phyloP scores from a whole-genome alignment of 2,113 vertebrate genomes.

The Limanda limanda region DNA sequence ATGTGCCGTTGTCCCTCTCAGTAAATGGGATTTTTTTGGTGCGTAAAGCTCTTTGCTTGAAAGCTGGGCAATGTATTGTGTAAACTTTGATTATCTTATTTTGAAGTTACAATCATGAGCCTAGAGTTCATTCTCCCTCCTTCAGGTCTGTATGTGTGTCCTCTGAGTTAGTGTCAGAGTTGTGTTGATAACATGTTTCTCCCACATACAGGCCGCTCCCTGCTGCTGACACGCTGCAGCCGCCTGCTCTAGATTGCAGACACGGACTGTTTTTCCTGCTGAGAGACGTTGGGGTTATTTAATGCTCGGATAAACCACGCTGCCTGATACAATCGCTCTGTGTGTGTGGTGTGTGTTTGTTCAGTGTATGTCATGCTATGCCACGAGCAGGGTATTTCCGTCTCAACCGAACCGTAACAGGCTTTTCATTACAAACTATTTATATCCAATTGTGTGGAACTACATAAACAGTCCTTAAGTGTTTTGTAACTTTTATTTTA shows the following conservation, averaged over 20 bases:
- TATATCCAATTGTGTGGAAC: constrained; percentile 72
- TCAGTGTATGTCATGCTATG: constrained; percentile 27
- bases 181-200: constrained; percentile 23
- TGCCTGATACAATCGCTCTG: constrained; percentile 60
- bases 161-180: not conserved
- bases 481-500: constrained; percentile 43
- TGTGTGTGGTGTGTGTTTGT: constrained; percentile 45
- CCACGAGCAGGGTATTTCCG: constrained; percentile 60
- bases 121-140: not conserved
- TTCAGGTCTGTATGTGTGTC: too few relatives aligned
- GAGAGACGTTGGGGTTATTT: constrained; percentile 46
- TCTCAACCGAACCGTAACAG: constrained; percentile 56
- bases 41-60: too few relatives aligned
- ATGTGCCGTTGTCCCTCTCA: too few relatives aligned
- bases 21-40: too few relatives aligned
- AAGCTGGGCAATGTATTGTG: too few relatives aligned
- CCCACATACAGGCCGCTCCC: not conserved
- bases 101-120: not conserved
- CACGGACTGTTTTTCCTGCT: constrained; percentile 52
- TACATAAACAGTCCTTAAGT: constrained; percentile 70
- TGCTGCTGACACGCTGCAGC: constrained; percentile 27
- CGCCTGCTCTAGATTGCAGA: constrained; percentile 25
- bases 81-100: too few relatives aligned
- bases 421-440: constrained; percentile 74
- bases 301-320: constrained; percentile 48